Evolutionary conservation across 1,140 invertebrate genomes (phyloP).

Genomic region (Pogonomyrmex californicus): DNA sequence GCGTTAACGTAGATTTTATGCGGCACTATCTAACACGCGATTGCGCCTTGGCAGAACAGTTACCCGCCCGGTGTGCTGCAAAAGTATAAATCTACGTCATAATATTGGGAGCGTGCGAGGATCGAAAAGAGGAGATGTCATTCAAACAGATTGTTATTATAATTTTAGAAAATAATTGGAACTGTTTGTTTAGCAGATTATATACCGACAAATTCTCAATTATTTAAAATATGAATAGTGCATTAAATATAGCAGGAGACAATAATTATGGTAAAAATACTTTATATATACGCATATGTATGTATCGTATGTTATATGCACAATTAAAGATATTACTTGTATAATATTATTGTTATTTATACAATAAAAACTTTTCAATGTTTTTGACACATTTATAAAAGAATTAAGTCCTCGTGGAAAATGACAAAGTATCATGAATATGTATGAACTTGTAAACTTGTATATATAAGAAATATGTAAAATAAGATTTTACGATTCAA

Average conservation of each 20-base stretch:
- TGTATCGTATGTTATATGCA: too few relatives aligned
- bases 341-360: too few relatives aligned
- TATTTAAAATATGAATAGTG: not conserved
- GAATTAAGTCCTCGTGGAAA: constrained; percentile 26
- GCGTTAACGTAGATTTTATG: constrained; percentile 25
- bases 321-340: too few relatives aligned
- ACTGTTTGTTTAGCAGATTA: not conserved
- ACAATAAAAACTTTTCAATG: constrained; percentile 31
- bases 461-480: not conserved
- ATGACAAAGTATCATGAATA: constrained; percentile 49
- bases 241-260: not conserved
- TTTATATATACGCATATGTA: not conserved
- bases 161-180: not conserved
- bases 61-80: not conserved
- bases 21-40: not conserved
- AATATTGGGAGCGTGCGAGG: not conserved
- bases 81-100: constrained; percentile 4
- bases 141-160: not conserved
- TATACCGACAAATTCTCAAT: not conserved
- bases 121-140: not conserved
- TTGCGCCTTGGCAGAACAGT: not conserved
- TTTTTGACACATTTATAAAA: constrained; percentile 26
- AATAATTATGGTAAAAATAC: not conserved
- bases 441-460: constrained; percentile 24
- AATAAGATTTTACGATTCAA: not conserved